Base-by-base conservation (phyloP, 2,888 invertebrate genomes). In the Spisula subtruncata region DNA sequence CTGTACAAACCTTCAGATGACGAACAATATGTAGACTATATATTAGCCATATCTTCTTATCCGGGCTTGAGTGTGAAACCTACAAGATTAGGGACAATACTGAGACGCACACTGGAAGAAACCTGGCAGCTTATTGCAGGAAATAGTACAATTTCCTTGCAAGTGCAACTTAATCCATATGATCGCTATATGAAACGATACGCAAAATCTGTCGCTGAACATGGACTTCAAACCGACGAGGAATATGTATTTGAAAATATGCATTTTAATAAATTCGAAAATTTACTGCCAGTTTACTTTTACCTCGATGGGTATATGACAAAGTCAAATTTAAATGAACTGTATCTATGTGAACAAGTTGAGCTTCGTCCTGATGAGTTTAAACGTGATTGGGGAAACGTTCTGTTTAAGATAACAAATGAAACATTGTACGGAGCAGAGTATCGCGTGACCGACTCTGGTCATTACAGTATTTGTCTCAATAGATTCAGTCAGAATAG, bases 351-450 rank as follows among this genome's bases (percentile, higher is more conserved):
- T 25, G 60, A 66, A 10, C 60, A 25, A 66, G 25, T 66, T 6
- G 60, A 66, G 25, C 60, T 66, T 66, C 60, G 25, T 66, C 60
- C 60, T 4, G 60, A 66, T 25, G 60, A 66, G 60, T 66, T 66
- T 66, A 6, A 10, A 25, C 0, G 41, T 41, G 41, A 41, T 41
- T n/a, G 10, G 5, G 41, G 41, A 41, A 2, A 25, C n/a, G 6
- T 25, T 5, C n/a, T 66, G 10, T 25, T 66, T 66, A 66, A n/a
- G 1, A 25, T 12, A 66, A 25, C 60, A 25, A 66, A 66, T 25
- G 25, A 25, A 25, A 66, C 60, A 66, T 25, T 66, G n/a, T 25
- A 66, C 12, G 12, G 10, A 66, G 60, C 60, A 2, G 60, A 66
- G n/a, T 66, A 25, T 25, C 20, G 60, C 5, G 6, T 25, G 10